phyloP scores from a whole-genome alignment of 2,113 vertebrate genomes.

The Sisor rabdophorus region DNA sequence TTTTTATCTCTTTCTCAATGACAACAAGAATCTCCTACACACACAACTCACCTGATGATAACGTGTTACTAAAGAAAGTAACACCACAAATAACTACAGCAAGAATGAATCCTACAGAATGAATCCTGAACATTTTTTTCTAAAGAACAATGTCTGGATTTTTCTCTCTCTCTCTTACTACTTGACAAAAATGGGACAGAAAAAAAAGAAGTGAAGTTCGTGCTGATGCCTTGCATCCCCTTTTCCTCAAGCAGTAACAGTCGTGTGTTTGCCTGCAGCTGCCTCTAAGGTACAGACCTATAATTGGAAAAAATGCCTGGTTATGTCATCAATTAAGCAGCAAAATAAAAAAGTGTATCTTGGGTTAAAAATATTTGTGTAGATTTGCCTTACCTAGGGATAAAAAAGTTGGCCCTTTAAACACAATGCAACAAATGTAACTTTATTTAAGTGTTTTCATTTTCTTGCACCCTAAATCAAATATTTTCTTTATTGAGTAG shows the following conservation, averaged over 20 bases:
- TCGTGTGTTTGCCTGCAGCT: slow-evolving; percentile 35
- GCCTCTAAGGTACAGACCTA: slow-evolving; percentile 20
- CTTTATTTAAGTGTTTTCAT: slow-evolving; percentile 8
- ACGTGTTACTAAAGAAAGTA: not conserved
- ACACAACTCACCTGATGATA: slow-evolving; percentile 16
- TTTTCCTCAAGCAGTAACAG: slow-evolving; percentile 39
- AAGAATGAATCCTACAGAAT: not conserved
- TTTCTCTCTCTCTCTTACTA: slow-evolving; percentile 32
- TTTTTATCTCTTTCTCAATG: not conserved
- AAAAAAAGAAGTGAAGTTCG: slow-evolving; percentile 48
- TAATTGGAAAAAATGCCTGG: slow-evolving; percentile 20
- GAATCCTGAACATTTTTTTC: slow-evolving; percentile 10
- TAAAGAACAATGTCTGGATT: slow-evolving; percentile 58
- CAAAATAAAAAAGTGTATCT: slow-evolving; percentile 5
- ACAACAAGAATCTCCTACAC: slow-evolving; percentile 22
- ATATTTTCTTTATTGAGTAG: not conserved
- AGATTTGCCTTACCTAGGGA: not conserved
- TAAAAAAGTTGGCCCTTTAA: not conserved
- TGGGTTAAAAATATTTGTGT: not conserved
- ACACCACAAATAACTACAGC: slow-evolving; percentile 29
- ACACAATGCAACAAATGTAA: not conserved
- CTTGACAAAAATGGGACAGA: slow-evolving; percentile 71
- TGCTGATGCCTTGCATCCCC: slow-evolving; percentile 56
- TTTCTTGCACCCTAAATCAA: slow-evolving; percentile 4
- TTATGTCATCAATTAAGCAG: slow-evolving; percentile 27